Conservation (phyloP, 2,888 invertebrate species). For the Heteropelma amictum region DNA sequence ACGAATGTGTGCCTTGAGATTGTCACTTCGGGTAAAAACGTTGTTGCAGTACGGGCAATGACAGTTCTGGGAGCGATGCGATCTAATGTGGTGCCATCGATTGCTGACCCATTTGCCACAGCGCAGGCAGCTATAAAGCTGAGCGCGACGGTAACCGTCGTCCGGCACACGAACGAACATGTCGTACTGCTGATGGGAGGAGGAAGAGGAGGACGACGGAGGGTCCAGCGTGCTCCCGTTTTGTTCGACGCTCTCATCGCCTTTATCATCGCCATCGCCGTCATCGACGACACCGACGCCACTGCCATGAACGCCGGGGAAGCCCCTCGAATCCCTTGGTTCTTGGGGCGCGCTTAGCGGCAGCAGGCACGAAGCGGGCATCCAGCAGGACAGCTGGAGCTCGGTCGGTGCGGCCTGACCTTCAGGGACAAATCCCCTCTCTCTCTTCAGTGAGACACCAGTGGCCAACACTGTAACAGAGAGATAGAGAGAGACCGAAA, state of each 20-base stretch:
- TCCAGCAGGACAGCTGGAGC: slow-evolving; percentile 71
- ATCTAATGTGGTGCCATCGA: slow-evolving; percentile 84
- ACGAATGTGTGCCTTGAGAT: slow-evolving; percentile 83
- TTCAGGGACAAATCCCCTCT: slow-evolving; percentile 68
- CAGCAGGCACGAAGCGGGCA: slow-evolving; percentile 47
- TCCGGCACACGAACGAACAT: slow-evolving; percentile 68
- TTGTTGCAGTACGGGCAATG: slow-evolving; percentile 83
- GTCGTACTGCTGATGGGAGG: slow-evolving; percentile 64
- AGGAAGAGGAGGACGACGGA: slow-evolving; percentile 24
- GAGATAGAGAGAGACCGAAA: slow-evolving; percentile 59
- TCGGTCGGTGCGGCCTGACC: slow-evolving; percentile 64
- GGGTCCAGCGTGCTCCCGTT: slow-evolving; percentile 28
- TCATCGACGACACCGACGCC: slow-evolving; percentile 21
- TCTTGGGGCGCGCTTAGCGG: slow-evolving; percentile 61
- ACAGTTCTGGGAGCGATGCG: slow-evolving; percentile 83
- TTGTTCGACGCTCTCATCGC: slow-evolving; percentile 26
- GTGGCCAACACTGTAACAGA: slow-evolving; percentile 66
- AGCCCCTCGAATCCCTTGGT: slow-evolving; percentile 63
- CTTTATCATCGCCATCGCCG: slow-evolving; percentile 10
- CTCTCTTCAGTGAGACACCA: slow-evolving; percentile 74
- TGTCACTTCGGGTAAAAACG: slow-evolving; percentile 83
- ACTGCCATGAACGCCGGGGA: slow-evolving; percentile 55
- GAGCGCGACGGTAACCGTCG: slow-evolving; percentile 65
- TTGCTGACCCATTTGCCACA: slow-evolving; percentile 84
- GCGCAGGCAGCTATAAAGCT: slow-evolving; percentile 81